Conservation (phyloP, 2,888 invertebrate genomes). For the Oasisia sp. region DNA sequence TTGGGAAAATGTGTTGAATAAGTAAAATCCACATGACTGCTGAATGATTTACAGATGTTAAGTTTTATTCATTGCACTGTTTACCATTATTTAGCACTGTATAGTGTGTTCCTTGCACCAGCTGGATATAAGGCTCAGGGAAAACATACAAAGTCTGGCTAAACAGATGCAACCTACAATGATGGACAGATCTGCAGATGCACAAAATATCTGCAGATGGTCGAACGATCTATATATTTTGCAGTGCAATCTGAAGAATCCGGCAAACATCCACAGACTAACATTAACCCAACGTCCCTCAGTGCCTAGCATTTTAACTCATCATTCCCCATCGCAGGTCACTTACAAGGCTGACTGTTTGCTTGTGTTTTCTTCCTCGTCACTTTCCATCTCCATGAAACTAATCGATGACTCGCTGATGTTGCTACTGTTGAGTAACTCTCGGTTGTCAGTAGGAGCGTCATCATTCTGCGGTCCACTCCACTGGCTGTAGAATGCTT, state of each 20-base stretch:
- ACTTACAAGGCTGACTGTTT: conserved; percentile 3
- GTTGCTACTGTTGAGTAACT: background rate
- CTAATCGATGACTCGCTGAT: conserved; percentile 33
- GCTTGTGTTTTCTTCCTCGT: conserved; percentile 7
- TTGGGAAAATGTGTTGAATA: too few species aligned
- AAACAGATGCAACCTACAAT: too few species aligned
- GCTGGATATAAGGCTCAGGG: too few species aligned
- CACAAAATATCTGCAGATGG: too few species aligned
- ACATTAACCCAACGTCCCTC: background rate
- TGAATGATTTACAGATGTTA: too few species aligned
- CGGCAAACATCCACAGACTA: background rate
- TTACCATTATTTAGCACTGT: too few species aligned
- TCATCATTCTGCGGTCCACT: background rate
- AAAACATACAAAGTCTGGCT: too few species aligned
- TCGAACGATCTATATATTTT: too few species aligned
- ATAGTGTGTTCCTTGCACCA: too few species aligned
- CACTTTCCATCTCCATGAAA: conserved; percentile 34
- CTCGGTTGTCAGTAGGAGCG: background rate
- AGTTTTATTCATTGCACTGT: too few species aligned
- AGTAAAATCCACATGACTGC: too few species aligned
- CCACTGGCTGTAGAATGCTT: conserved; percentile 72
- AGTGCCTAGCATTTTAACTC: background rate
- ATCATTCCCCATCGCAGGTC: background rate
- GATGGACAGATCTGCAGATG: too few species aligned
- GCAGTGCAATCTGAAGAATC: background rate